These are phyloP conservation scores for Gadopsis bispinosus DNA, from an alignment of 2,797 vertebrate species.

Conservation along the genomic window DNA sequence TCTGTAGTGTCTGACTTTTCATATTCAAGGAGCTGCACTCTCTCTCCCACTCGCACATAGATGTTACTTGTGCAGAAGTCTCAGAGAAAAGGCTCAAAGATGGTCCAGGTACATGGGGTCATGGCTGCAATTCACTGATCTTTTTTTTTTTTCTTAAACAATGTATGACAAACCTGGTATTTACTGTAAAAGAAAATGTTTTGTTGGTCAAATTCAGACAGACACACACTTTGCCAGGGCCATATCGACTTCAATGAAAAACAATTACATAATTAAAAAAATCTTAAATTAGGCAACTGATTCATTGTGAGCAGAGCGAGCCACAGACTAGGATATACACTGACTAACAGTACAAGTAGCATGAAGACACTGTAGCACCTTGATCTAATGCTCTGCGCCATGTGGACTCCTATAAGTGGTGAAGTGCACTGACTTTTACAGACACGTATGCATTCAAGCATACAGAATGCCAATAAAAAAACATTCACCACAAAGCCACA, in stretches of 20 bases:
- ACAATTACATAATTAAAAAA: not conserved
- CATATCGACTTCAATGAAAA: too few species aligned
- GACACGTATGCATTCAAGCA: conserved; percentile 11
- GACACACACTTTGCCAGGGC: not conserved
- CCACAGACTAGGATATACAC: not conserved
- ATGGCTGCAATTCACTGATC: conserved; percentile 7
- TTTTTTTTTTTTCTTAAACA: not conserved
- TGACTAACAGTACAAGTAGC: conserved; percentile 3
- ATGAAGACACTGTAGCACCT: not conserved
- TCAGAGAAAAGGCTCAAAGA: conserved; percentile 5
- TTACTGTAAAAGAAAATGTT: not conserved
- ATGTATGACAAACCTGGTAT: not conserved
- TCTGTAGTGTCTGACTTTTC: conserved; percentile 8
- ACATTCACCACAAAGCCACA: not conserved
- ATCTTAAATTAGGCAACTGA: conserved; percentile 1
- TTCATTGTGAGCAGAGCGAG: not conserved
- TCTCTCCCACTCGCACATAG: not conserved
- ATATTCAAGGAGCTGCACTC: conserved; percentile 1
- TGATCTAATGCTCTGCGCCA: conserved; percentile 1
- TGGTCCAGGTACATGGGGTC: conserved; percentile 15
- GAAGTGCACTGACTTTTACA: not conserved
- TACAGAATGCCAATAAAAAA: not conserved
- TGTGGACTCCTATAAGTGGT: not conserved
- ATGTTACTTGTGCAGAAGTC: not conserved
- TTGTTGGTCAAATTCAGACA: conserved; percentile 4